Percentiles rank a stretch among this genome's conserved stretches.
Conservation (phyloP, 1,140 invertebrate genomes). For the Hermatobates lingyangjiaoensis region DNA sequence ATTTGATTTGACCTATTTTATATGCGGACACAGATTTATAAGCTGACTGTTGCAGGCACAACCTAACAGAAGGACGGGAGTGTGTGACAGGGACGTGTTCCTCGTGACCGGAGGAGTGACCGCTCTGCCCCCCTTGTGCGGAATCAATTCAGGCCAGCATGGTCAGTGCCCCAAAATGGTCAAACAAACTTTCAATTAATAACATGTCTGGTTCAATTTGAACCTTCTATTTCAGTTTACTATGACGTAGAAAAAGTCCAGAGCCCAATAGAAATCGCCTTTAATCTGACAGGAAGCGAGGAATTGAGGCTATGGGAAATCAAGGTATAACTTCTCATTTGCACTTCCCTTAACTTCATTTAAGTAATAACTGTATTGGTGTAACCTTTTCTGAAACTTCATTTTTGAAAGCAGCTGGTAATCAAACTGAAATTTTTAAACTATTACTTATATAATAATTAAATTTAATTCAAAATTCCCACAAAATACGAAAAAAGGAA, state of each 20-base stretch:
- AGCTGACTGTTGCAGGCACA: too few relatives aligned
- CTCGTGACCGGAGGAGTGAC: slow-evolving; percentile 32
- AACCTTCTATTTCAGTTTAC: slow-evolving; percentile 34
- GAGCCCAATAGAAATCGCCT: slow-evolving; percentile 30
- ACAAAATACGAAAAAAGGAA: too few relatives aligned
- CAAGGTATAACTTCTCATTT: slow-evolving; percentile 24
- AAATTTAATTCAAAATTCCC: too few relatives aligned
- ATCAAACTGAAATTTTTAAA: too few relatives aligned
- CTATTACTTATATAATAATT: too few relatives aligned
- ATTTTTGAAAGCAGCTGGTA: too few relatives aligned
- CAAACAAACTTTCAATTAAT: not conserved
- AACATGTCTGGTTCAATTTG: not conserved
- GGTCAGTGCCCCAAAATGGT: slow-evolving; percentile 30
- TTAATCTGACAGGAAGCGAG: slow-evolving; percentile 34
- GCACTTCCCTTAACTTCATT: too few relatives aligned
- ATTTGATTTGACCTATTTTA: too few relatives aligned
- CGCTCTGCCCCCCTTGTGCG: slow-evolving; percentile 45
- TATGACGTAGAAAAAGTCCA: slow-evolving; percentile 37
- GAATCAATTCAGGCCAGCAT: slow-evolving; percentile 65
- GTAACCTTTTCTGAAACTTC: too few relatives aligned
- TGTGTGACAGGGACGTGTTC: slow-evolving; percentile 54
- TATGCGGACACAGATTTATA: too few relatives aligned
- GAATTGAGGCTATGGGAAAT: slow-evolving; percentile 54
- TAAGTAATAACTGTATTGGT: too few relatives aligned
- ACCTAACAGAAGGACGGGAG: slow-evolving; percentile 53